Base-by-base conservation (phyloP, 2,888 invertebrate species). In the Boloria selene region DNA sequence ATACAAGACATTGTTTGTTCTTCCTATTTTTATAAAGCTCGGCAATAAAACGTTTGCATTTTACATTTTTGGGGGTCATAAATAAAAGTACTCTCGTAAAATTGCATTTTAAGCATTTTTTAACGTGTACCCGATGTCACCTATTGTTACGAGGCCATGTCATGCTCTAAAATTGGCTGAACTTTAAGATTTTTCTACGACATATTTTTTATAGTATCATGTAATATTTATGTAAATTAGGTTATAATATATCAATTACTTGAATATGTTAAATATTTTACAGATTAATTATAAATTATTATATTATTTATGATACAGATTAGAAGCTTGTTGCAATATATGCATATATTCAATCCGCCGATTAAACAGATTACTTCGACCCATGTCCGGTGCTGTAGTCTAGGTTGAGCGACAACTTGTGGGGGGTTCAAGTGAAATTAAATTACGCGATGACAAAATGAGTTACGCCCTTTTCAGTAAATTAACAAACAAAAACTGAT, bases 401-500 rank as follows among this genome's bases (percentile, higher is more conserved):
- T 79, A 80, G 73, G 70, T 70, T 71, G 73, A 76, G 73, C 76
- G 74, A 72, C 72, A 79, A 79, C 77, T 80, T 74, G 80, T 77
- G 79, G 71, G 85, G 88, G 89, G 89, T 85, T 84, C 85, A 85
- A 83, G 81, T 82, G 82, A 88, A 91, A 91, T 92, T 89, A 89
- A 90, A 92, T 92, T 91, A 92, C 87, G 83, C 85, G 89, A 88
- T 87, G 90, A 90, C 90, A 88, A 90, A 91, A 90, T 88, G 91
- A 92, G 90, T 90, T 87, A 92, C 91, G 91, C 90, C 91, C 90
- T 90, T 88, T 88, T 89, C 89, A 89, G 87, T 86, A 88, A 90
- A 92, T 91, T 92, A 91, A 91, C 90, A 92, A 92, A 92, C 92
- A 92, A 90, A 92, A 92, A 90, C 86, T 90, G 89, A 88, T 86